Evolutionary conservation across 2,888 invertebrate genomes (phyloP).

Genomic region (Coelinius sp.): DNA sequence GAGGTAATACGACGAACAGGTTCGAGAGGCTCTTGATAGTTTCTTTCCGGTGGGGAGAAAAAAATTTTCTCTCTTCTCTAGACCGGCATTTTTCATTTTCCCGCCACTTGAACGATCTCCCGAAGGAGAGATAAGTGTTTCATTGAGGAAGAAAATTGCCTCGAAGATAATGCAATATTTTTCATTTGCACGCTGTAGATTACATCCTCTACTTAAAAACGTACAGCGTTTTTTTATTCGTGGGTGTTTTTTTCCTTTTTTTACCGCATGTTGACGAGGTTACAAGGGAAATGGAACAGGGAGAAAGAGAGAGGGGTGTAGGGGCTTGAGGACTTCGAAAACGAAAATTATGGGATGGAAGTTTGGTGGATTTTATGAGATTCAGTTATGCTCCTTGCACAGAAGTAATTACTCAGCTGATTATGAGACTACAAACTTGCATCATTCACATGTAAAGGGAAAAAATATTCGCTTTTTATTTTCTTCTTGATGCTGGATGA

Average conservation of each 20-base stretch:
- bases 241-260: neutral
- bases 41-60: neutral
- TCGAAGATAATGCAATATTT: conserved; percentile 33
- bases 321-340: neutral
- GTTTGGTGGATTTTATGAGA: conserved; percentile 2
- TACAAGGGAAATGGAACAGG: neutral
- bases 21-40: neutral
- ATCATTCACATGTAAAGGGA: neutral
- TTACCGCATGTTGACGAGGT: neutral
- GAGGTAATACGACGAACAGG: conserved; percentile 14
- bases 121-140: conserved; percentile 24
- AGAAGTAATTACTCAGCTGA: conserved; percentile 18
- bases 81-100: conserved; percentile 16
- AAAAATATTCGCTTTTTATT: conserved; percentile 29
- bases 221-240: neutral
- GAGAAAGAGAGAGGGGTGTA: neutral
- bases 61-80: neutral
- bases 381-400: neutral
- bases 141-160: conserved; percentile 36
- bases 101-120: conserved; percentile 16
- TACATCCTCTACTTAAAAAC: conserved; percentile 32
- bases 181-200: conserved; percentile 31
- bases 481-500: conserved; percentile 25
- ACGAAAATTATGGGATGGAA: conserved; percentile 1
- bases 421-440: conserved; percentile 27